These are phyloP conservation scores for Macrobrachium nipponense DNA, from an alignment of 1,140 invertebrate genomes.

Conservation along the genomic window DNA sequence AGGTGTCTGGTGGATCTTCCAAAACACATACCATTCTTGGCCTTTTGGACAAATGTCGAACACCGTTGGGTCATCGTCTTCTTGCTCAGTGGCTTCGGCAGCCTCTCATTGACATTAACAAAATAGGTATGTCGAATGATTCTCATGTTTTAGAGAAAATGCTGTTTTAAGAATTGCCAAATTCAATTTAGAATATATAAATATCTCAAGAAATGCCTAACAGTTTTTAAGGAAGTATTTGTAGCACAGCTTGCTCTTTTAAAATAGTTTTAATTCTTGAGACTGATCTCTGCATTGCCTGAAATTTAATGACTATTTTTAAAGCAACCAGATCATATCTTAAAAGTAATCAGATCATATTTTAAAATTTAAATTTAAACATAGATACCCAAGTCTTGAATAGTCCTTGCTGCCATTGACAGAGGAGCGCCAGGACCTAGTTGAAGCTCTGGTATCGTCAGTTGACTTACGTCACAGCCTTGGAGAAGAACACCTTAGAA, in stretches of 20 bases:
- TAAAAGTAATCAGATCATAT: too few relatives aligned
- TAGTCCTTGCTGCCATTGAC: conserved; percentile 27
- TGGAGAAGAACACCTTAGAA: conserved; percentile 81
- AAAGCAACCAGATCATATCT: conserved; percentile 69
- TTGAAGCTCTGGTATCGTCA: conserved; percentile 80
- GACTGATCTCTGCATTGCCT: conserved; percentile 66
- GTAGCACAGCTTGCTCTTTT: neutral
- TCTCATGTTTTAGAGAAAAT: too few relatives aligned
- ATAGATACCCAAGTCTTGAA: neutral
- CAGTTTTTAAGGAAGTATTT: conserved; percentile 7
- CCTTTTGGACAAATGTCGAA: conserved; percentile 87
- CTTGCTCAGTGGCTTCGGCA: conserved; percentile 93
- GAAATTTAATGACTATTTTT: too few relatives aligned
- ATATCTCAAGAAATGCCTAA: too few relatives aligned
- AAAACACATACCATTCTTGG: conserved; percentile 77
- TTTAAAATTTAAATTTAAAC: neutral
- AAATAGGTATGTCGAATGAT: conserved; percentile 68
- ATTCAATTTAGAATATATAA: too few relatives aligned
- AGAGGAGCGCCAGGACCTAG: conserved; percentile 90
- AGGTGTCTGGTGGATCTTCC: conserved; percentile 62
- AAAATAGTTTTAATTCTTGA: neutral
- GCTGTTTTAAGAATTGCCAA: too few relatives aligned
- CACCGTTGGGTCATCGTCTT: conserved; percentile 83
- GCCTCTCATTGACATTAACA: conserved; percentile 80
- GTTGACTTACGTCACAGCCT: conserved; percentile 79